Base-by-base conservation (phyloP, 2,113 vertebrate genomes). In the Catharus bicknelli region DNA sequence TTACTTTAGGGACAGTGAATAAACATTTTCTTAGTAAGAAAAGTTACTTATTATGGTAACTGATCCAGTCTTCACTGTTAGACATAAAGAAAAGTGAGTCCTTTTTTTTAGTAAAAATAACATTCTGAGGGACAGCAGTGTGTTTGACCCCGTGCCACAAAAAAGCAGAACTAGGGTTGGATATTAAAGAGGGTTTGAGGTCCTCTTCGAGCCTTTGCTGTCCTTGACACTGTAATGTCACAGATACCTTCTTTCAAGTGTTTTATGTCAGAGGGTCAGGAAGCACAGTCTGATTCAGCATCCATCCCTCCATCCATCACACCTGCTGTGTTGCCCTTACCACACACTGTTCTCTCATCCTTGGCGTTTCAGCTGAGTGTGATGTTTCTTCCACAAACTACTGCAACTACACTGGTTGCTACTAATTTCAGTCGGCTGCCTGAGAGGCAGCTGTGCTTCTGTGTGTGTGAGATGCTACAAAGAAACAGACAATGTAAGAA, bases 331-430 rank as follows among this genome's bases (percentile, higher is more conserved):
- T 55, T 76, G 53, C 54, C 38, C 32, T n/a, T 67, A 3, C 2
- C n/a, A 47, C 22, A 7, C 1, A 0, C 48, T 67, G 13, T 68
- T 79, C 22, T 51, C 38, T 67, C 0, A 0, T 34, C 21, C 63
- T 61, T 0, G 0, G 6, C 80, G 66, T 66, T 88, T 72, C 43
- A 79, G 57, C 34, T 43, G 53, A 75, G n/a, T 1, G 0, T 5
- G 26, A 22, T 26, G 18, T 61, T 92, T 68, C 42, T 53, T 53
- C 53, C 50, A n/a, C 18, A 17, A 22, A 22, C 18, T 50, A 1
- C 17, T 68, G 32, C 34, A 36, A 36, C 34, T 16, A 20, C 15
- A 2, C 58, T 45, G 18, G 61, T 63, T 48, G 68, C 43, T 64
- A 5, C 3, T 38, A 3, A 32, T 81, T 83, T 53, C 53, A 69